Conservation (phyloP, 2,888 invertebrate species). For the Pilophorus perplexus region DNA sequence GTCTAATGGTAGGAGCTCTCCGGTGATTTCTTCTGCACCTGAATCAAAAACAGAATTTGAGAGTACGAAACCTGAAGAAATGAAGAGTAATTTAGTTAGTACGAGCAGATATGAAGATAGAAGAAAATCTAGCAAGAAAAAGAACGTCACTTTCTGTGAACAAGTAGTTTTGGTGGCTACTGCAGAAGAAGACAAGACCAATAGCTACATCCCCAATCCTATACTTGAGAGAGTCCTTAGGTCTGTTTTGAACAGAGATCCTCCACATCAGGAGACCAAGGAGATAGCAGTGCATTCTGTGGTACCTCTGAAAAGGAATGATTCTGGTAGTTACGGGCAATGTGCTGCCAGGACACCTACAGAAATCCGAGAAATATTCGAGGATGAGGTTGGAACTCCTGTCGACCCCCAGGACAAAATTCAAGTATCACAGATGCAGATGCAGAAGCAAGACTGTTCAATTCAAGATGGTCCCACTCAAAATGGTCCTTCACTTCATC, state of each 20-base stretch:
- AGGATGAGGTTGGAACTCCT: slow-evolving; percentile 35
- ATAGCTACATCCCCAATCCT: slow-evolving; percentile 86
- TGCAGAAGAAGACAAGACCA: slow-evolving; percentile 87
- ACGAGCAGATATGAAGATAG: slow-evolving; percentile 47
- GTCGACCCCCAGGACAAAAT: slow-evolving; percentile 27
- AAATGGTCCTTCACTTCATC: neutral
- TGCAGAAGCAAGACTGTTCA: slow-evolving; percentile 12
- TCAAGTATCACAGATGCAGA: neutral
- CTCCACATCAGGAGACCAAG: slow-evolving; percentile 55
- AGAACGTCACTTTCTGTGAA: slow-evolving; percentile 92
- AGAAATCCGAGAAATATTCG: slow-evolving; percentile 38
- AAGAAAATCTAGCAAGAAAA: slow-evolving; percentile 72
- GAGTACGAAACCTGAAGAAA: slow-evolving; percentile 38
- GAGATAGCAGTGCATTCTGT: slow-evolving; percentile 51
- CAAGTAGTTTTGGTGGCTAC: slow-evolving; percentile 90
- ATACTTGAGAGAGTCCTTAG: slow-evolving; percentile 81
- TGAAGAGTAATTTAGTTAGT: slow-evolving; percentile 42
- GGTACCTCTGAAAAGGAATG: slow-evolving; percentile 50
- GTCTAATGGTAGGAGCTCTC: slow-evolving; percentile 5
- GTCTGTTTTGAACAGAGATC: slow-evolving; percentile 73
- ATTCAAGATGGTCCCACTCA: neutral
- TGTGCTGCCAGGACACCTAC: slow-evolving; percentile 48
- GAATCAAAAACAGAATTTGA: slow-evolving; percentile 22
- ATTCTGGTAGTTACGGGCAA: slow-evolving; percentile 53
- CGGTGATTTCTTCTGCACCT: slow-evolving; percentile 1